Evolutionary conservation across 2,113 vertebrate species (phyloP).

Genomic region (Sceloporus tristichus): DNA sequence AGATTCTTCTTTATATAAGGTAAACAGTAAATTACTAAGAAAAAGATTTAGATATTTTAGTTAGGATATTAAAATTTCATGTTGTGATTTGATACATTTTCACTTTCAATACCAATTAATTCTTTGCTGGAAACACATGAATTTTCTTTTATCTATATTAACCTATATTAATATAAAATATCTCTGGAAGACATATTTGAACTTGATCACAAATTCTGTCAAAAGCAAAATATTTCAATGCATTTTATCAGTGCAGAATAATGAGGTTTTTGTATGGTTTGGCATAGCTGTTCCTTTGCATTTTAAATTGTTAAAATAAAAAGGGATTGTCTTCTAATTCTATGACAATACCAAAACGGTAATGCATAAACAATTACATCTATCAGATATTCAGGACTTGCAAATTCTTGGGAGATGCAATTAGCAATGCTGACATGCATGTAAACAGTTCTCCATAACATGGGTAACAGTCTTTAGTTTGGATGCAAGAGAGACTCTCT

Average conservation of each 20-base stretch:
- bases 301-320: background rate
- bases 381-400: slow-evolving; percentile 38
- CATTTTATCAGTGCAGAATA: background rate
- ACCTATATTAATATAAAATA: background rate
- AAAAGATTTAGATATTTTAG: background rate
- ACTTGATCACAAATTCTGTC: background rate
- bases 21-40: slow-evolving; percentile 1
- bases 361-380: background rate
- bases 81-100: background rate
- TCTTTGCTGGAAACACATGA: background rate
- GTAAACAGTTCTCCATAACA: background rate
- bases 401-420: slow-evolving; percentile 26
- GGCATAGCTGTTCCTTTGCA: background rate
- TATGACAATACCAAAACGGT: background rate
- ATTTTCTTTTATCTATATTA: background rate
- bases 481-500: background rate
- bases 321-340: background rate
- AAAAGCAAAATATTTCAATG: background rate
- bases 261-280: accelerated
- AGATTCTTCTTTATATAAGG: background rate
- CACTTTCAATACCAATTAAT: background rate
- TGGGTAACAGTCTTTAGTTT: background rate
- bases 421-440: background rate
- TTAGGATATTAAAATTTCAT: background rate
- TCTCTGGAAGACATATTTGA: background rate